These are phyloP conservation scores for Balanococcus diminutus DNA, from an alignment of 2,888 invertebrate species.

Conservation along the genomic window DNA sequence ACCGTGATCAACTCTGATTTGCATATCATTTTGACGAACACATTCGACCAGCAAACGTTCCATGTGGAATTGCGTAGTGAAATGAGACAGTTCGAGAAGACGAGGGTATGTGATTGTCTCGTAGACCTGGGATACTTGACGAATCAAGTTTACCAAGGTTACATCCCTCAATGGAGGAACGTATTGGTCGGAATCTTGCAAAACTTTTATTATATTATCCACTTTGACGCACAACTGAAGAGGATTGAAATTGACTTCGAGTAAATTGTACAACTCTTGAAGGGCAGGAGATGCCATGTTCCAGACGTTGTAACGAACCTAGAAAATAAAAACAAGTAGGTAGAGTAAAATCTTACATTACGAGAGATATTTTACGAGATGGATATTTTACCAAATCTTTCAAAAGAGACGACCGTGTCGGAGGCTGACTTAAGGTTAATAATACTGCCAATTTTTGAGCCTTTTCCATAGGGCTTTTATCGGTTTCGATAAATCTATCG, in stretches of 20 bases:
- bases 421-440: conserved; percentile 86
- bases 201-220: conserved; percentile 71
- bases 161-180: conserved; percentile 87
- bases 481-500: conserved; percentile 96
- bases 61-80: conserved; percentile 84
- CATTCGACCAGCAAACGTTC: conserved; percentile 94
- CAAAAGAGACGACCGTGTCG: conserved; percentile 83
- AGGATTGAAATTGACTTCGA: conserved; percentile 98
- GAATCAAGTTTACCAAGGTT: conserved; percentile 63
- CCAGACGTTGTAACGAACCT: conserved; percentile 84
- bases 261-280: conserved; percentile 85
- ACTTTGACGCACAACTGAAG: conserved; percentile 83
- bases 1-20: conserved; percentile 72
- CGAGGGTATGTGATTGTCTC: conserved; percentile 89
- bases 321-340: conserved; percentile 53
- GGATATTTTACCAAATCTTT: conserved; percentile 73
- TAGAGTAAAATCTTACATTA: too few species aligned
- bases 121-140: conserved; percentile 89
- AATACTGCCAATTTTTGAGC: conserved; percentile 89
- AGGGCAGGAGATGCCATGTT: conserved; percentile 84
- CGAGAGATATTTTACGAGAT: too few species aligned
- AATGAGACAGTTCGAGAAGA: conserved; percentile 82
- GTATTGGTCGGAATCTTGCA: conserved; percentile 76
- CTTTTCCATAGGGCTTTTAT: conserved; percentile 94
- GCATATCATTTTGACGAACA: conserved; percentile 94